phyloP scores from a whole-genome alignment of 1,140 invertebrate species.

The Scaptomyza montana region DNA sequence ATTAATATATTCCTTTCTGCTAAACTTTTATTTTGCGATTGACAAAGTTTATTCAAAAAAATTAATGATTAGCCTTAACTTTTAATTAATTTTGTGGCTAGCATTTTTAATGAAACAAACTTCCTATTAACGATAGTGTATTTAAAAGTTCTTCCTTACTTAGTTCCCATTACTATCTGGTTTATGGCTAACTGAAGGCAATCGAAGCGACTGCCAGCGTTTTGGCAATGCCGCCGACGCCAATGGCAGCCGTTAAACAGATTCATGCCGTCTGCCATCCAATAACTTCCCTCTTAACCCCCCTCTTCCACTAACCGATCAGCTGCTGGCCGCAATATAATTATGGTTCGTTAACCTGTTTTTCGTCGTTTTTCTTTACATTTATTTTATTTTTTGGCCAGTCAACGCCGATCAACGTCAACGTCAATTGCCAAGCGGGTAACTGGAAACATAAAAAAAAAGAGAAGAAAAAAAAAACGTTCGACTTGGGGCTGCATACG shows the following conservation, averaged over 20 bases:
- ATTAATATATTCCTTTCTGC: too few relatives aligned
- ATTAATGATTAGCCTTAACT: too few relatives aligned
- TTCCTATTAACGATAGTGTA: constrained; percentile 4
- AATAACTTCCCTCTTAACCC: neutral
- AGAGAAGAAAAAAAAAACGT: constrained; percentile 11
- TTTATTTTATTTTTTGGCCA: constrained; percentile 31
- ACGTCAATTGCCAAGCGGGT: constrained; percentile 37
- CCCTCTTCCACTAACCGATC: neutral
- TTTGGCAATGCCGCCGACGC: constrained; percentile 77
- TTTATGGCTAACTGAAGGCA: constrained; percentile 4
- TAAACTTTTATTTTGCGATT: too few relatives aligned
- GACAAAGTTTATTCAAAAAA: too few relatives aligned
- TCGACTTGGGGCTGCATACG: constrained; percentile 51
- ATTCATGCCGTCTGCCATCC: constrained; percentile 38
- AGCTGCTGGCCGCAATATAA: constrained; percentile 28
- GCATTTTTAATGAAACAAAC: neutral
- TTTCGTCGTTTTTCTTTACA: constrained; percentile 46
- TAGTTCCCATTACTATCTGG: constrained; percentile 27
- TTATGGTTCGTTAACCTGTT: constrained; percentile 74
- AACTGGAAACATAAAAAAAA: constrained; percentile 1
- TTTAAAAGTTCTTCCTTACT: neutral
- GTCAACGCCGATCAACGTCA: constrained; percentile 63
- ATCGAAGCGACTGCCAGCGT: constrained; percentile 59
- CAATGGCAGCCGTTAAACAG: constrained; percentile 51
- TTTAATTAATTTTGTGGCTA: too few relatives aligned